Conservation (phyloP, 1,140 invertebrate species). For the Bathynomus jamesi region DNA sequence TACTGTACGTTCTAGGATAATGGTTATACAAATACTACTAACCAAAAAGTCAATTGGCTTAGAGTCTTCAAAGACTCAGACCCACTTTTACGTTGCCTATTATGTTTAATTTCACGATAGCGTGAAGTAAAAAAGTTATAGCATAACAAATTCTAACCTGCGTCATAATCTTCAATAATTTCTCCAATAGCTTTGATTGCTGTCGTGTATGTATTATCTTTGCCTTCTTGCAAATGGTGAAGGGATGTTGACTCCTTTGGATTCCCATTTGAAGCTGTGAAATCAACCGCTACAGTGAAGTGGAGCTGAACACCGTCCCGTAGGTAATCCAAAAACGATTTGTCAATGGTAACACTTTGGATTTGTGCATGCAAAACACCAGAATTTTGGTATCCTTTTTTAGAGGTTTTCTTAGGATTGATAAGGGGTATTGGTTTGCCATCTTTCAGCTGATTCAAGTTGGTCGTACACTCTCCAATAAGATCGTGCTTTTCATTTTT, state of each 20-base stretch:
- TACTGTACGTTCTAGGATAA: too few species aligned
- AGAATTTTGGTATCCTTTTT: slow-evolving; percentile 48
- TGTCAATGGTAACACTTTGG: slow-evolving; percentile 31
- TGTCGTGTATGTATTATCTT: slow-evolving; percentile 49
- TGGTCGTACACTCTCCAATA: slow-evolving; percentile 47
- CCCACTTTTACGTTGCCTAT: too few species aligned
- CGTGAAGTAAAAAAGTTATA: too few species aligned
- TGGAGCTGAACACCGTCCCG: slow-evolving; percentile 51
- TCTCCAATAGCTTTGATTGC: slow-evolving; percentile 52
- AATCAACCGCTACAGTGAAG: slow-evolving; percentile 56
- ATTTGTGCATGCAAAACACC: slow-evolving; percentile 41
- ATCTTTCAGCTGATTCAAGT: slow-evolving; percentile 38
- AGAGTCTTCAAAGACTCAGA: too few species aligned
- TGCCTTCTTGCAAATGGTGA: slow-evolving; percentile 45
- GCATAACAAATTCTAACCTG: too few species aligned
- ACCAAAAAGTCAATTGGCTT: too few species aligned
- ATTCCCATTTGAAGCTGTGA: slow-evolving; percentile 56
- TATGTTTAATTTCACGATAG: too few species aligned
- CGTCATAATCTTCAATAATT: slow-evolving; percentile 53
- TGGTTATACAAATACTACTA: too few species aligned
- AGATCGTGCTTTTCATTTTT: slow-evolving; percentile 46
- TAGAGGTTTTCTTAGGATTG: slow-evolving; percentile 46
- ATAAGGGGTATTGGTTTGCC: slow-evolving; percentile 43
- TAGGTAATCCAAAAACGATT: slow-evolving; percentile 48
- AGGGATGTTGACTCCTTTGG: slow-evolving; percentile 49